A percentile compares a stretch with the other conserved stretches of the same genome.
Conservation (phyloP, 2,888 invertebrate species). For the Leucophora obtusa region DNA sequence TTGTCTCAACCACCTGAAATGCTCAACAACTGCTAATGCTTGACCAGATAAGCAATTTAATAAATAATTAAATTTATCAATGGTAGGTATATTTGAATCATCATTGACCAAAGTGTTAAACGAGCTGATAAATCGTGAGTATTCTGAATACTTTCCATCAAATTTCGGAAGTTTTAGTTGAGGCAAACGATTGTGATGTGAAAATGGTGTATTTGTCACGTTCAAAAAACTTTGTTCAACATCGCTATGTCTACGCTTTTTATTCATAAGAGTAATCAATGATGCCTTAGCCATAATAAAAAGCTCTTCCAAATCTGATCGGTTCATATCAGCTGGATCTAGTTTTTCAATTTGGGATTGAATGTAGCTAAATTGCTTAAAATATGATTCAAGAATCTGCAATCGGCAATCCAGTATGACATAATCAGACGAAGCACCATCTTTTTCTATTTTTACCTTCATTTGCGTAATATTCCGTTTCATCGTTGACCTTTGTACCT, state of each 20-base stretch:
- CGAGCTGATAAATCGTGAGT: too few relatives aligned
- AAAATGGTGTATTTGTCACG: too few relatives aligned
- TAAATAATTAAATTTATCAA: constrained; percentile 17
- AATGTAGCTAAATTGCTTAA: constrained; percentile 47
- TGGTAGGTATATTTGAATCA: too few relatives aligned
- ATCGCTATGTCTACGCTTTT: constrained; percentile 21
- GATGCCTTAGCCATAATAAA: constrained; percentile 31
- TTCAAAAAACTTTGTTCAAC: background rate
- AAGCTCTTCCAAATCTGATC: constrained; percentile 42
- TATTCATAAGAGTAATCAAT: constrained; percentile 21
- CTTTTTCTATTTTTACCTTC: constrained; percentile 14
- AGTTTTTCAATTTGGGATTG: constrained; percentile 46
- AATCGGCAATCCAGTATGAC: constrained; percentile 44
- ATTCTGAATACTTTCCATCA: too few relatives aligned
- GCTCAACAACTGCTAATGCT: constrained; percentile 21
- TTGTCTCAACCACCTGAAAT: constrained; percentile 13
- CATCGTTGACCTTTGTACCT: constrained; percentile 37
- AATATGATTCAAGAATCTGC: constrained; percentile 50
- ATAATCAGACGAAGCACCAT: constrained; percentile 13
- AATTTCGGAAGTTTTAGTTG: too few relatives aligned
- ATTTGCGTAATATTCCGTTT: constrained; percentile 29
- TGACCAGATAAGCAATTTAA: constrained; percentile 31
- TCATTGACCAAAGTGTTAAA: too few relatives aligned
- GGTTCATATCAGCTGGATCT: background rate
- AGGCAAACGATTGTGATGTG: too few relatives aligned